Percentiles rank a stretch among this genome's conserved stretches.
phyloP scores from a whole-genome alignment of 2,888 invertebrate species.

The Tridacna gigas region DNA sequence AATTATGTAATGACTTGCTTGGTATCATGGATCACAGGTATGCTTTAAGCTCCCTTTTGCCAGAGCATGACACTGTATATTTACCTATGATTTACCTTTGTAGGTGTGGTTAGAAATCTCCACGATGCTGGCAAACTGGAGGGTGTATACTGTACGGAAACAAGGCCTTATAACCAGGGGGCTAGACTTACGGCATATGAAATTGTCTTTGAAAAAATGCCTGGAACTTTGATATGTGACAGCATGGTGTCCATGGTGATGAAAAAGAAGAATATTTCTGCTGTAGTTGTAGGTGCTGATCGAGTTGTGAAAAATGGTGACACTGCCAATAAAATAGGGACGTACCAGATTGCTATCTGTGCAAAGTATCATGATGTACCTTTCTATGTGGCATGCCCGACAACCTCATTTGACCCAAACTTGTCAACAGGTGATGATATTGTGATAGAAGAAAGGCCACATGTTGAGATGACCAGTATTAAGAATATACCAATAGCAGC shows the following conservation, averaged over 20 bases:
- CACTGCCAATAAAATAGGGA: constrained; percentile 99
- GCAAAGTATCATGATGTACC: constrained; percentile 96
- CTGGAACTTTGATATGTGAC: constrained; percentile 96
- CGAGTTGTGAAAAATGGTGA: constrained; percentile 98
- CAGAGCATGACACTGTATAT: too few relatives aligned
- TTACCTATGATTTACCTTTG: not conserved
- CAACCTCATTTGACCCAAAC: constrained; percentile 93
- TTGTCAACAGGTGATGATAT: constrained; percentile 93
- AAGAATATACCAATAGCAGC: constrained; percentile 95
- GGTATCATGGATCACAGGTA: too few relatives aligned
- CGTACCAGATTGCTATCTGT: constrained; percentile 91
- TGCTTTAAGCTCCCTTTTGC: too few relatives aligned
- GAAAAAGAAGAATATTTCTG: constrained; percentile 92
- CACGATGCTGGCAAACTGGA: constrained; percentile 88
- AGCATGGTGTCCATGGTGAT: constrained; percentile 97
- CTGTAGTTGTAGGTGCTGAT: constrained; percentile 99
- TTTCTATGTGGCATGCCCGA: constrained; percentile 97
- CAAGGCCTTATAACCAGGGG: constrained; percentile 97
- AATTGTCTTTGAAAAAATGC: constrained; percentile 92
- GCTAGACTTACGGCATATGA: constrained; percentile 97
- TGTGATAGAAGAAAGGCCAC: constrained; percentile 96
- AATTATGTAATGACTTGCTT: too few relatives aligned
- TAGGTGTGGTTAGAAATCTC: constrained; percentile 93
- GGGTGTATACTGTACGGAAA: constrained; percentile 98
- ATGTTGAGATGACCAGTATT: constrained; percentile 95